Evolutionary conservation across 2,113 vertebrate genomes (phyloP).

Genomic region (Stictonetta naevosa): DNA sequence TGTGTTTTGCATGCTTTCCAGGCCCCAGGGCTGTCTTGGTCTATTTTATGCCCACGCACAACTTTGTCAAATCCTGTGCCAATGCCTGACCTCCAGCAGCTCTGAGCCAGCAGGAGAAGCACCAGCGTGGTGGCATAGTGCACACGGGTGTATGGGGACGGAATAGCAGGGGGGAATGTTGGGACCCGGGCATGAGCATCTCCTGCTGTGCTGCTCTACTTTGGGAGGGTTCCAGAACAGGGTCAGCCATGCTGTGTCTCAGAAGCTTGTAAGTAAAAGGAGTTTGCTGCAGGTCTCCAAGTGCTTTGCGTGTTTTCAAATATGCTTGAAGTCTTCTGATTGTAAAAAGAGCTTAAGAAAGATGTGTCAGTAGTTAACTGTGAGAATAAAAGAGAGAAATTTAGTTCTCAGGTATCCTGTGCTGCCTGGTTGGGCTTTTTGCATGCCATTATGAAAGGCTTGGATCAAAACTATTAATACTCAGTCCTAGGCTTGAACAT

Average conservation of each 20-base stretch:
- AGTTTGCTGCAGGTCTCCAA: neutral
- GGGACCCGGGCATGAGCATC: accelerated
- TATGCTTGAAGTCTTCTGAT: neutral
- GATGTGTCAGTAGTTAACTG: neutral
- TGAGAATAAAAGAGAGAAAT: neutral
- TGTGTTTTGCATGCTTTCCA: neutral
- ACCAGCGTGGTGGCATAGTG: accelerated
- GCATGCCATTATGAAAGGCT: neutral
- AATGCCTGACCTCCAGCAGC: neutral
- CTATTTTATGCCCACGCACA: neutral
- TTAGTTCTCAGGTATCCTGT: neutral
- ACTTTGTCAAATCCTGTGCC: neutral
- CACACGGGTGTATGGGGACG: neutral
- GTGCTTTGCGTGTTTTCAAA: neutral
- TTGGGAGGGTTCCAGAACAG: neutral
- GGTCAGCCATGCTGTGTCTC: neutral
- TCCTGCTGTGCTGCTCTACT: neutral
- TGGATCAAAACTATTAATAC: neutral
- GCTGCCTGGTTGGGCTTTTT: neutral
- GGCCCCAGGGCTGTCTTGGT: neutral
- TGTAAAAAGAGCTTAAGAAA: neutral
- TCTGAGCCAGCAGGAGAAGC: neutral
- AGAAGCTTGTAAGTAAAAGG: neutral
- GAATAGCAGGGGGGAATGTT: neutral
- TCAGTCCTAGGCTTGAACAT: neutral